These are phyloP conservation scores for Panulirus ornatus DNA, from an alignment of 1,140 invertebrate genomes.

Conservation along the genomic window DNA sequence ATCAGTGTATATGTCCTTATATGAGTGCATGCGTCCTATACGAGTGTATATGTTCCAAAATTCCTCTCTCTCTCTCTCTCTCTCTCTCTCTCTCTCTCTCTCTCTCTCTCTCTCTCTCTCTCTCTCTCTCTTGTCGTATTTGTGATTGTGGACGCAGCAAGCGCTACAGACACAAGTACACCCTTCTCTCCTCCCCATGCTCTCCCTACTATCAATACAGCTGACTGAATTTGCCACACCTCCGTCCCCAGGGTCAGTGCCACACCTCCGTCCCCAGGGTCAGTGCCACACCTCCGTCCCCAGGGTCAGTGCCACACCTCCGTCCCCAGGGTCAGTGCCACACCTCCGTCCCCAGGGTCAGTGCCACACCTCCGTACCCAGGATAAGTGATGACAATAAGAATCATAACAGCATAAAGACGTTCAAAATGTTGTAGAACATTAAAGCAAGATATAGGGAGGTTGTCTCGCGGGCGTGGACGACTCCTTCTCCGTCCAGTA, in stretches of 20 bases:
- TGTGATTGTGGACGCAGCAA: too few species aligned
- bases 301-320: not conserved
- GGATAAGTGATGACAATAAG: not conserved
- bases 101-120: conserved; percentile 1
- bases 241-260: not conserved
- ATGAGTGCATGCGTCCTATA: too few species aligned
- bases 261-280: not conserved
- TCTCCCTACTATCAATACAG: not conserved
- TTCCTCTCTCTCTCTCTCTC: not conserved
- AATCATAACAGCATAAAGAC: too few species aligned
- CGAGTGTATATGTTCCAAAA: too few species aligned
- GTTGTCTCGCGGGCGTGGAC: too few species aligned
- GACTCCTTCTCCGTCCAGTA: too few species aligned
- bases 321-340: not conserved
- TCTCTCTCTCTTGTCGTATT: not conserved
- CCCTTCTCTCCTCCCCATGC: not conserved
- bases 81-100: conserved; percentile 18
- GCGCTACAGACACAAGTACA: too few species aligned
- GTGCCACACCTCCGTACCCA: not conserved
- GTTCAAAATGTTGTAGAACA: too few species aligned
- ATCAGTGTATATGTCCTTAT: too few species aligned
- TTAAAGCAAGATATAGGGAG: too few species aligned
- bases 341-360: not conserved
- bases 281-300: not conserved
- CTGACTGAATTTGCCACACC: not conserved